Conservation (phyloP, 2,888 invertebrate species). For the Sphinx pinastri region DNA sequence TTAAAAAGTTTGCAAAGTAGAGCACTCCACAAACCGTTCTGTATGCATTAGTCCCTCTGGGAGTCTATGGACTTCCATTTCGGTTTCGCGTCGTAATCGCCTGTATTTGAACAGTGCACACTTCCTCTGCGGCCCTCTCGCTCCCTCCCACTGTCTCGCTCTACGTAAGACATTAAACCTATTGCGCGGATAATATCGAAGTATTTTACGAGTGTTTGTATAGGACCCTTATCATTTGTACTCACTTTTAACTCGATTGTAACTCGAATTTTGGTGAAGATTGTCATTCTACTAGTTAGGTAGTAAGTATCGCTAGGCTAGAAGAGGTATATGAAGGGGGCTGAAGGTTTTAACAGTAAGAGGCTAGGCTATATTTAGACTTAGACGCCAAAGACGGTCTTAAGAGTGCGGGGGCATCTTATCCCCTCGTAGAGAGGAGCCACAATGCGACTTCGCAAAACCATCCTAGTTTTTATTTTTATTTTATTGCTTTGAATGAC, state of each 20-base stretch:
- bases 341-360: no score
- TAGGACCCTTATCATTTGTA: constrained; percentile 46
- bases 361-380: no score
- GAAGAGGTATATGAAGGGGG: no score
- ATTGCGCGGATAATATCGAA: constrained; percentile 67
- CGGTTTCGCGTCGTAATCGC: constrained; percentile 47
- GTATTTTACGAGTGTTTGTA: constrained; percentile 66
- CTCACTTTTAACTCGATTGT: constrained; percentile 24
- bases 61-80: constrained; percentile 48
- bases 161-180: constrained; percentile 69
- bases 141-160: constrained; percentile 44
- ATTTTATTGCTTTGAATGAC: no score
- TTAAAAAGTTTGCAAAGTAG: constrained; percentile 34
- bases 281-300: no score
- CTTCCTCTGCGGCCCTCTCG: constrained; percentile 42
- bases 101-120: constrained; percentile 61
- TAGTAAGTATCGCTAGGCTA: no score
- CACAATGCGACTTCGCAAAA: no score
- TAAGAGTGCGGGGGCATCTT: no score
- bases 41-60: constrained; percentile 42
- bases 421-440: no score
- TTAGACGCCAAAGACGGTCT: no score
- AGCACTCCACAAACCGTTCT: constrained; percentile 39
- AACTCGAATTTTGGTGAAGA: neutral
- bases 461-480: no score